phyloP scores from a whole-genome alignment of 2,888 invertebrate species.

The Lasioglossum oenotherae region DNA sequence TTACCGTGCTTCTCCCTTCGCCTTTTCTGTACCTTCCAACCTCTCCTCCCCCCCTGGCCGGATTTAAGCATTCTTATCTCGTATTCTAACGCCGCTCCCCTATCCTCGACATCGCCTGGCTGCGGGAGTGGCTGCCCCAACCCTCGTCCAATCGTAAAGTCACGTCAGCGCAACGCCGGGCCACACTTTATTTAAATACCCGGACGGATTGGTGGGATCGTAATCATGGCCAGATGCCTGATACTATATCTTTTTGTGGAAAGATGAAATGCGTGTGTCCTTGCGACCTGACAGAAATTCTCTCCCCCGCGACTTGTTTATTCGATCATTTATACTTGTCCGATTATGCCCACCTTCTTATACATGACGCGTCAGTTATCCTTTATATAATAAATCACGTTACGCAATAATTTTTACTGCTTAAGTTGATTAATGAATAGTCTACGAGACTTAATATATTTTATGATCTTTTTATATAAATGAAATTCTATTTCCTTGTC shows the following conservation, averaged over 20 bases:
- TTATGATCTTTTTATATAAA: neutral
- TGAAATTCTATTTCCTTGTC: neutral
- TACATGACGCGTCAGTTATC: neutral
- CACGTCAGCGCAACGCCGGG: conserved; percentile 17
- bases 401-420: neutral
- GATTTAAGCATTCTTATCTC: conserved; percentile 48
- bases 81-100: conserved; percentile 26
- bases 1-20: neutral
- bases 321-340: neutral
- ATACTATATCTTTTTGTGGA: conserved; percentile 8
- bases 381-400: neutral
- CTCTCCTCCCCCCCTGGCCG: conserved; percentile 3
- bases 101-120: neutral
- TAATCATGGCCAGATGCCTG: conserved; percentile 39
- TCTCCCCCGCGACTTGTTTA: neutral
- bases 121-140: conserved; percentile 4
- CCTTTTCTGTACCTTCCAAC: neutral
- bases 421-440: neutral
- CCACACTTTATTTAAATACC: conserved; percentile 58
- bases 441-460: neutral
- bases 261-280: neutral
- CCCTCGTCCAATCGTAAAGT: conserved; percentile 48
- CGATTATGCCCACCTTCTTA: neutral
- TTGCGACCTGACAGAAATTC: neutral
- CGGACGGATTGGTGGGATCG: conserved; percentile 42